Evolutionary conservation across 2,113 vertebrate species (phyloP).

Genomic region (Cettia cetti): DNA sequence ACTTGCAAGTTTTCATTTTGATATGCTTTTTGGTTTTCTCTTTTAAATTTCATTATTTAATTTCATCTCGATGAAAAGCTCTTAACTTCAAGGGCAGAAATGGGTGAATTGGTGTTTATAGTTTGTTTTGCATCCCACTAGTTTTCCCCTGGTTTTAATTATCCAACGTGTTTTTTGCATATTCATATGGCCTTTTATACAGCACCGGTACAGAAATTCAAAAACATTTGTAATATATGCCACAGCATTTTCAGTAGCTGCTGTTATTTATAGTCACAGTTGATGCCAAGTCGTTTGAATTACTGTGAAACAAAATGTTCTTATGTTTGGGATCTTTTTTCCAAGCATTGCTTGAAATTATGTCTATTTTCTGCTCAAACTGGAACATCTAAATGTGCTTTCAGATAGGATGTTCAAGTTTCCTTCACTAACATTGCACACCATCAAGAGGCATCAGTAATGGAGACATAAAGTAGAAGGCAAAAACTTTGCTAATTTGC

Average conservation of each 20-base stretch:
- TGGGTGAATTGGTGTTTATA: neutral
- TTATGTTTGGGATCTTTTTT: neutral
- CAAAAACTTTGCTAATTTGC: neutral
- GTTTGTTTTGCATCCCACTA: neutral
- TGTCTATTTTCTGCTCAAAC: neutral
- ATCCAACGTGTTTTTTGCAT: neutral
- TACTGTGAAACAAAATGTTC: neutral
- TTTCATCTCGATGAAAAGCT: neutral
- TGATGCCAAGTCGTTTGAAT: neutral
- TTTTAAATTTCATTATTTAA: neutral
- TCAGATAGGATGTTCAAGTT: neutral
- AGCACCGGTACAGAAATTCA: neutral
- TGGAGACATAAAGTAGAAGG: neutral
- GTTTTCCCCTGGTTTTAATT: neutral
- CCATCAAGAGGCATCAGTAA: neutral
- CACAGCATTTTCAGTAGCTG: neutral
- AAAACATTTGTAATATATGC: neutral
- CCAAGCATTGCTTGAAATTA: neutral
- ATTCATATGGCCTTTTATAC: neutral
- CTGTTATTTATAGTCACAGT: neutral
- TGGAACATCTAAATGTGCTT: neutral
- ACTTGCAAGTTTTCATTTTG: neutral
- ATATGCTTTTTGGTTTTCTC: neutral
- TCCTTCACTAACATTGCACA: neutral
- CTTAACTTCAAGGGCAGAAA: neutral